Conservation (phyloP, 1,140 invertebrate genomes). For the Dryas iulia region DNA sequence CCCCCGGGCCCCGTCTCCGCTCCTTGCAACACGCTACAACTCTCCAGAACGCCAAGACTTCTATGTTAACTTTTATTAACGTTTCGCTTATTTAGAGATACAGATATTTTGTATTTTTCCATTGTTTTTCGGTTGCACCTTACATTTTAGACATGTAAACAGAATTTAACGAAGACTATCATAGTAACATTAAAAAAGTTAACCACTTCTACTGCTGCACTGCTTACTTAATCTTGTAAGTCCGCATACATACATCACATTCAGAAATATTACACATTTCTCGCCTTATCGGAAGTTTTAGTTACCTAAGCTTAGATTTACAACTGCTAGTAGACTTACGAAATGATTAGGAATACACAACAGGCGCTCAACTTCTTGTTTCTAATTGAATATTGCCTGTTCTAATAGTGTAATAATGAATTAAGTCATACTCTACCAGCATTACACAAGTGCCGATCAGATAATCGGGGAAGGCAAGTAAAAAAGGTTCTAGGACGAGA, state of each 20-base stretch:
- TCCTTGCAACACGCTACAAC: background rate
- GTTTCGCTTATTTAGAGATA: background rate
- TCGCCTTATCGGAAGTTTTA: slow-evolving; percentile 40
- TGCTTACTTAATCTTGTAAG: background rate
- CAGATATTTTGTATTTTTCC: background rate
- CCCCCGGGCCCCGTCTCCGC: slow-evolving; percentile 26
- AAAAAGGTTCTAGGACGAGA: slow-evolving; percentile 74
- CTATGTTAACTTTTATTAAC: background rate
- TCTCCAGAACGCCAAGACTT: background rate
- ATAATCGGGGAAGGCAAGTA: slow-evolving; percentile 63
- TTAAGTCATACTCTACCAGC: background rate
- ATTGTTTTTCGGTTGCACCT: background rate
- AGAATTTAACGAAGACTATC: too few relatives aligned
- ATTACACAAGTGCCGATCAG: slow-evolving; percentile 59
- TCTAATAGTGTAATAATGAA: background rate
- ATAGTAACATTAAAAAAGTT: background rate
- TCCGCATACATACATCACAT: background rate
- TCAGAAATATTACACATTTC: slow-evolving; percentile 30
- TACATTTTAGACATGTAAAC: background rate
- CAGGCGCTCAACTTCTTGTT: slow-evolving; percentile 1
- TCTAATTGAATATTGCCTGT: background rate
- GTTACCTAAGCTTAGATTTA: slow-evolving; percentile 61
- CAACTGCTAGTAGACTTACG: slow-evolving; percentile 43
- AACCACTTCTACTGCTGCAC: background rate
- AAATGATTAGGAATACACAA: slow-evolving; percentile 40